Evolutionary conservation across 2,113 vertebrate genomes (phyloP).

Genomic region (Colistium nudipinnis): DNA sequence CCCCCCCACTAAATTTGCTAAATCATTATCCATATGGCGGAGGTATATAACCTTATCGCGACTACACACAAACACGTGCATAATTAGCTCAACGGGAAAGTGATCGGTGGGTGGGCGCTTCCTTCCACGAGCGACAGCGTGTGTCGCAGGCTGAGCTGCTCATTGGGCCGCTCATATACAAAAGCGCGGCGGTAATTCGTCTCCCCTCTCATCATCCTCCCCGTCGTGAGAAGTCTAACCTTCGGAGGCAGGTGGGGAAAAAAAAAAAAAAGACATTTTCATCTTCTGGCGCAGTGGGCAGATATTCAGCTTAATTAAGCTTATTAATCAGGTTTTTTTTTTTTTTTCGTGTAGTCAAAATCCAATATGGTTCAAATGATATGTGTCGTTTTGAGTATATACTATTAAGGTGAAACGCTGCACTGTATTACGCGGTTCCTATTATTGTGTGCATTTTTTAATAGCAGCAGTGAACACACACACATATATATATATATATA

Average conservation of each 20-base stretch:
- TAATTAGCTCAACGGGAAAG: constrained; percentile 34
- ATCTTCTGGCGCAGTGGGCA: constrained; percentile 47
- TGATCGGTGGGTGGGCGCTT: constrained; percentile 22
- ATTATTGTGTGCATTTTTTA: no score
- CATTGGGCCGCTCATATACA: constrained; percentile 36
- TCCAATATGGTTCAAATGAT: neutral
- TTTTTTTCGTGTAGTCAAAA: neutral
- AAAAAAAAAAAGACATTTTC: constrained; percentile 54
- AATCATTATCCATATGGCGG: constrained; percentile 15
- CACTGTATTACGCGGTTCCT: neutral
- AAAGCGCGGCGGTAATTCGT: constrained; percentile 36
- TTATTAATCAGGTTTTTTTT: neutral
- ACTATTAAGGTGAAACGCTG: neutral
- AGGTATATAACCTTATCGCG: constrained; percentile 7
- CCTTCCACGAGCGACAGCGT: neutral
- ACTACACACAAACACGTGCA: constrained; percentile 24
- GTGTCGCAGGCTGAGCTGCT: neutral
- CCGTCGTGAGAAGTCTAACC: constrained; percentile 69
- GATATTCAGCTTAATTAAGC: neutral
- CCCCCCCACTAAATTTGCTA: neutral
- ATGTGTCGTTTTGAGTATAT: no score
- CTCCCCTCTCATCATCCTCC: constrained; percentile 61
- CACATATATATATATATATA: no score
- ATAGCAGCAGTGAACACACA: neutral
- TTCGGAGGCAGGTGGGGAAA: constrained; percentile 56